Conservation (phyloP, 2,797 vertebrate genomes). For the Malacoctenus gilli region DNA sequence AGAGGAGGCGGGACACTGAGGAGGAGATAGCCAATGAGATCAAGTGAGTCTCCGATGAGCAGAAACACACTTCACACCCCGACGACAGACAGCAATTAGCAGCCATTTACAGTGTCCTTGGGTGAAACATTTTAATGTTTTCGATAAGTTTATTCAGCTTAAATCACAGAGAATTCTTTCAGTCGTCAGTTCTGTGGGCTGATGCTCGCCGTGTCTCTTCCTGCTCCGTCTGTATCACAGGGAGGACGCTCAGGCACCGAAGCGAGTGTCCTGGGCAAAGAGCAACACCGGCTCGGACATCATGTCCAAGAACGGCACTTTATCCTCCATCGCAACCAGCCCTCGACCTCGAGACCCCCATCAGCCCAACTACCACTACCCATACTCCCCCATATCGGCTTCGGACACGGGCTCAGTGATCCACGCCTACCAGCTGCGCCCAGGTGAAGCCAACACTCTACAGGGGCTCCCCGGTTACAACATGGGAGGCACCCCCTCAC, state of each 20-base stretch:
- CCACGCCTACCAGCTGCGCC: conserved; percentile 79
- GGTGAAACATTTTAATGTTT: too few species aligned
- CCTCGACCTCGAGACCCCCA: conserved; percentile 71
- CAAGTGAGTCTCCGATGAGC: conserved; percentile 91
- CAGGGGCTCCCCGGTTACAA: conserved; percentile 84
- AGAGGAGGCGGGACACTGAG: conserved; percentile 80
- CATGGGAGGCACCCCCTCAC: conserved; percentile 45
- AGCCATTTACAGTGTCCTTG: too few species aligned
- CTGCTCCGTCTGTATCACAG: conserved; percentile 62
- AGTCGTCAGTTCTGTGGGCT: too few species aligned
- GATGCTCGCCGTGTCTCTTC: too few species aligned
- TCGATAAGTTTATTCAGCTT: too few species aligned
- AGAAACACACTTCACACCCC: too few species aligned
- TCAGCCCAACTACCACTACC: conserved; percentile 74
- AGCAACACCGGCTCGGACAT: conserved; percentile 85
- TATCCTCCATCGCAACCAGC: conserved; percentile 88
- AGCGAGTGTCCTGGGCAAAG: conserved; percentile 89
- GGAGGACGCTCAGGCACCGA: conserved; percentile 93
- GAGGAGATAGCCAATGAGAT: conserved; percentile 95
- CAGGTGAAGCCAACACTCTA: conserved; percentile 74
- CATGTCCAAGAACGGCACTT: conserved; percentile 91
- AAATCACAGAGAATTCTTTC: too few species aligned
- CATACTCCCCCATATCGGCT: conserved; percentile 73
- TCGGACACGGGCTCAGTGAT: conserved; percentile 83
- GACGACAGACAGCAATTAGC: too few species aligned